phyloP scores from a whole-genome alignment of 2,113 vertebrate species.

The Varanus komodoensis region DNA sequence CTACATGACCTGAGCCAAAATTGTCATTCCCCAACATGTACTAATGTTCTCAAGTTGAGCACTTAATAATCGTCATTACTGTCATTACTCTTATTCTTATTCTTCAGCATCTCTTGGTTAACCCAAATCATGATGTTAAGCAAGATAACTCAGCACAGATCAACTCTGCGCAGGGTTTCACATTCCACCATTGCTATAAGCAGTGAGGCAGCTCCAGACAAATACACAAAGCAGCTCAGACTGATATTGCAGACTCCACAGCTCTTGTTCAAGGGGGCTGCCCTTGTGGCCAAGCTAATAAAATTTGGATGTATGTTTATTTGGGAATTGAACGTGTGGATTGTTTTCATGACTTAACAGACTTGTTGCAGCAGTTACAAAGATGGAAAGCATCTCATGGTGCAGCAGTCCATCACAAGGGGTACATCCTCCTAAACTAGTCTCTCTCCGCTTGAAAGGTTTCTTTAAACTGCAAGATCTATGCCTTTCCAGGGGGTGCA shows the following conservation, averaged over 20 bases:
- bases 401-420: not conserved
- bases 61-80: too few species aligned
- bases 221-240: too few species aligned
- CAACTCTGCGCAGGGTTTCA: too few species aligned
- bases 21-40: not conserved
- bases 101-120: too few species aligned
- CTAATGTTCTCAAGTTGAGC: too few species aligned
- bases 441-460: not conserved
- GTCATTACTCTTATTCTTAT: too few species aligned
- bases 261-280: not conserved
- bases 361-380: not conserved
- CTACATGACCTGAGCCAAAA: not conserved
- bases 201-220: too few species aligned
- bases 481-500: not conserved
- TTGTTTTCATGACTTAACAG: not conserved
- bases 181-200: too few species aligned
- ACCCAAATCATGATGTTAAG: too few species aligned
- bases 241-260: not conserved
- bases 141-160: too few species aligned
- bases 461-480: not conserved
- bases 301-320: not conserved
- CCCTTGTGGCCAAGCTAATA: not conserved
- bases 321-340: not conserved
- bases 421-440: not conserved
- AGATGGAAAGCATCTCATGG: not conserved